A percentile compares a stretch with the other conserved stretches of the same genome.
phyloP scores from a whole-genome alignment of 2,113 vertebrate species.

The Apteryx mantelli region DNA sequence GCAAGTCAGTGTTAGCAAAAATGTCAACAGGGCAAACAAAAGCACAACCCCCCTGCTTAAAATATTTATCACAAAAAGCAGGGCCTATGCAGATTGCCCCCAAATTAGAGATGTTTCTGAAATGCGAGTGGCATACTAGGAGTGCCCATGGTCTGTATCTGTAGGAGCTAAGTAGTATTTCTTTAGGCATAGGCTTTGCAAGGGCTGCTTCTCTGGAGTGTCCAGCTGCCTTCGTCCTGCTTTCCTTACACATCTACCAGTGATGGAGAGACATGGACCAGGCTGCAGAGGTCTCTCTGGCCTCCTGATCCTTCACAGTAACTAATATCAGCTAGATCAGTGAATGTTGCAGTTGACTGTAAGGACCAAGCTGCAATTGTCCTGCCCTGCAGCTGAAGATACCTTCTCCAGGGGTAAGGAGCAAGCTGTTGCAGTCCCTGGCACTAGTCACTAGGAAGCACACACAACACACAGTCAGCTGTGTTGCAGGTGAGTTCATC shows the following conservation, averaged over 20 bases:
- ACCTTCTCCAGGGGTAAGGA: background rate
- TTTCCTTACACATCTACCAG: background rate
- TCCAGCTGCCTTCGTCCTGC: background rate
- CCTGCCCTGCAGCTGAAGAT: background rate
- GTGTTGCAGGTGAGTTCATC: background rate
- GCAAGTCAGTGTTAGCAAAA: background rate
- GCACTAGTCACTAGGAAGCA: background rate
- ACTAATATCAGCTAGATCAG: background rate
- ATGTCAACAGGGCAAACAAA: background rate
- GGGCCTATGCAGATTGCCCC: background rate
- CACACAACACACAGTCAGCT: background rate
- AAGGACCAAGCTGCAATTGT: background rate
- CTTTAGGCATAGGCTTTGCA: background rate
- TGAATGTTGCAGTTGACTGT: background rate
- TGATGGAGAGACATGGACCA: background rate
- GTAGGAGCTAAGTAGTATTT: fast-evolving
- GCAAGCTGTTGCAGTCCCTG: background rate
- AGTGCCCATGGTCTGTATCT: background rate
- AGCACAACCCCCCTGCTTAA: fast-evolving
- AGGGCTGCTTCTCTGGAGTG: background rate
- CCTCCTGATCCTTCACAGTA: background rate
- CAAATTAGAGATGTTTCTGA: background rate
- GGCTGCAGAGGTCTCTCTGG: background rate
- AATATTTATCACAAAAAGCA: background rate
- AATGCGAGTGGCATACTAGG: background rate